These are phyloP conservation scores for Vanessa cardui DNA, from an alignment of 2,888 invertebrate genomes.

Conservation along the genomic window DNA sequence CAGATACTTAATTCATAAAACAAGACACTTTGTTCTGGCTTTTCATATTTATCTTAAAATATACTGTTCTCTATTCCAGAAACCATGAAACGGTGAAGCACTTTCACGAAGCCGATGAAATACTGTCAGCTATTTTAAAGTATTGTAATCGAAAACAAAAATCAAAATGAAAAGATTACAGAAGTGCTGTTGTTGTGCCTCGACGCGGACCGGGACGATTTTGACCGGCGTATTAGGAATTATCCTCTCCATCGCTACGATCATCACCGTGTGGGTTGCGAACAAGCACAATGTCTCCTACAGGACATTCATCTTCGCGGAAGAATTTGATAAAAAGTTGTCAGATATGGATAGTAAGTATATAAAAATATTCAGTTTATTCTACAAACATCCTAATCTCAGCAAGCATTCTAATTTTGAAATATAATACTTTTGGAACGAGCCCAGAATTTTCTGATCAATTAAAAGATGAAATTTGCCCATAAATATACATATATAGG, in stretches of 20 bases:
- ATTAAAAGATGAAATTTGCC: too few relatives aligned
- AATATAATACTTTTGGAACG: too few relatives aligned
- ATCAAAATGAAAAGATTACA: slow-evolving; percentile 80
- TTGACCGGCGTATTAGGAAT: slow-evolving; percentile 88
- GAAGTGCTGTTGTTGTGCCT: slow-evolving; percentile 87
- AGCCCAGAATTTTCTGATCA: too few relatives aligned
- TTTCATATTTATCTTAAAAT: neutral
- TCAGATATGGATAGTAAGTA: slow-evolving; percentile 85
- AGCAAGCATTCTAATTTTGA: too few relatives aligned
- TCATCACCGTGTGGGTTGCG: slow-evolving; percentile 86
- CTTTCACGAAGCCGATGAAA: neutral
- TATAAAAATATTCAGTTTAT: neutral
- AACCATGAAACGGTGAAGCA: slow-evolving; percentile 42
- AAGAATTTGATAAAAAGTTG: slow-evolving; percentile 76
- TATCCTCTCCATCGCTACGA: slow-evolving; percentile 87
- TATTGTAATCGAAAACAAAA: slow-evolving; percentile 23
- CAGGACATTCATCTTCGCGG: slow-evolving; percentile 90
- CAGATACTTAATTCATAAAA: too few relatives aligned
- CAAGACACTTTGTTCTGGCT: too few relatives aligned
- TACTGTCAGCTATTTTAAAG: slow-evolving; percentile 9
- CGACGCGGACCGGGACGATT: slow-evolving; percentile 88
- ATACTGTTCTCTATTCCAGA: slow-evolving; percentile 41
- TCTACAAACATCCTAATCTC: too few relatives aligned
- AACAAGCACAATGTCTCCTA: slow-evolving; percentile 84
- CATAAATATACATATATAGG: too few relatives aligned